Conservation (phyloP, 2,113 vertebrate species). For the Poeciliopsis occidentalis region DNA sequence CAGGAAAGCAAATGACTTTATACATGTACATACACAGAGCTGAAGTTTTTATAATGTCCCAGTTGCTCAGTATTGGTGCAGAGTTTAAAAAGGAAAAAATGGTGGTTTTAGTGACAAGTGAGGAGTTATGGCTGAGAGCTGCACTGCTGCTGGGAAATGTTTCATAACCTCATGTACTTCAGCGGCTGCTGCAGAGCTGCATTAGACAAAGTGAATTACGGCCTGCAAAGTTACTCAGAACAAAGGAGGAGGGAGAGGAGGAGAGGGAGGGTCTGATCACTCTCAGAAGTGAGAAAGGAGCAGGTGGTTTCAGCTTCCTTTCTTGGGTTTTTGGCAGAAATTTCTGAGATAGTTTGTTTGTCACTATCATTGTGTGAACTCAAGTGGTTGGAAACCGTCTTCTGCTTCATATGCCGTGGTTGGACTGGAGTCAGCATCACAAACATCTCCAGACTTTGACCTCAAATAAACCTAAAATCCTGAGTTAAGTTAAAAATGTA, state of each 20-base stretch:
- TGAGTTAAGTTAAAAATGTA: no score
- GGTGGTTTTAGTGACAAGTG: background rate
- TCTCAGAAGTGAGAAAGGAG: constrained; percentile 25
- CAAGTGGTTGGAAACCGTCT: constrained; percentile 42
- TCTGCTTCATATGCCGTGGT: constrained; percentile 32
- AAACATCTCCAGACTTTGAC: background rate
- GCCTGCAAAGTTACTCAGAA: constrained; percentile 26
- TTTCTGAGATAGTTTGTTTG: constrained; percentile 38
- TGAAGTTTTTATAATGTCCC: background rate
- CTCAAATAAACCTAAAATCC: background rate
- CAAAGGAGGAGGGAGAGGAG: background rate
- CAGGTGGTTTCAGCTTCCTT: constrained; percentile 49
- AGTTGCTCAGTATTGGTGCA: background rate
- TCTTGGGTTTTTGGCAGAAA: constrained; percentile 42
- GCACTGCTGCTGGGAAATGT: constrained; percentile 59
- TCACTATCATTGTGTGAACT: constrained; percentile 10
- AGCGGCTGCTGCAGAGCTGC: constrained; percentile 46
- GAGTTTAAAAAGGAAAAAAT: background rate
- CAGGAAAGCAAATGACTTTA: background rate
- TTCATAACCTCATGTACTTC: constrained; percentile 47
- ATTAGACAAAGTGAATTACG: constrained; percentile 70
- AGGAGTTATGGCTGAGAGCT: constrained; percentile 12
- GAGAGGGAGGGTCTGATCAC: constrained; percentile 1
- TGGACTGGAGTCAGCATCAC: background rate
- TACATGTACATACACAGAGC: background rate